These are phyloP conservation scores for Apodemia zela DNA, from an alignment of 2,888 invertebrate genomes.

Conservation along the genomic window DNA sequence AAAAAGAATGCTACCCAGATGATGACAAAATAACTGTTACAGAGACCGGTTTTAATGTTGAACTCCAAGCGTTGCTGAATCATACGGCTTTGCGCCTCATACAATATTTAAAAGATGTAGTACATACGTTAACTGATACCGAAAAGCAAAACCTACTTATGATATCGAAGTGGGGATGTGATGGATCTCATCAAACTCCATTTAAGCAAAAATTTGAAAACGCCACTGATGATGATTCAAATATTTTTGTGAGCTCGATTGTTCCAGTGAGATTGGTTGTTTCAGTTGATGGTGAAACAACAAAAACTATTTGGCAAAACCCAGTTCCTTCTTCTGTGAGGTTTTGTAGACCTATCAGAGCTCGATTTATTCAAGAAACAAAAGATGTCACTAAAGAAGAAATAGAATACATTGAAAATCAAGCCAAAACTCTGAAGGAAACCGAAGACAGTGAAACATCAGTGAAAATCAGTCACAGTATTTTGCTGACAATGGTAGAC, in stretches of 20 bases:
- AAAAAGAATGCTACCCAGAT: neutral
- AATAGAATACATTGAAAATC: slow-evolving; percentile 14
- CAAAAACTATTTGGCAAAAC: neutral
- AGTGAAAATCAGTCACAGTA: slow-evolving; percentile 14
- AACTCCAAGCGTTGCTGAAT: slow-evolving; percentile 15
- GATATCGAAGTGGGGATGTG: slow-evolving; percentile 19
- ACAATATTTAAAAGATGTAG: slow-evolving; percentile 14
- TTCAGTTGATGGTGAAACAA: neutral
- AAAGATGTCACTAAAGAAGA: neutral
- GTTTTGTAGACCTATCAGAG: slow-evolving; percentile 7
- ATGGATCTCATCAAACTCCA: neutral
- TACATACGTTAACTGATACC: slow-evolving; percentile 1
- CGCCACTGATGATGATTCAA: neutral
- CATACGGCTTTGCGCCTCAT: neutral
- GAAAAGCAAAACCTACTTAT: slow-evolving; percentile 11
- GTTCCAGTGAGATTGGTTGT: neutral
- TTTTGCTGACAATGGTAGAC: slow-evolving; percentile 5
- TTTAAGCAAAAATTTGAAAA: neutral
- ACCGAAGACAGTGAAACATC: neutral
- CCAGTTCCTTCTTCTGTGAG: neutral
- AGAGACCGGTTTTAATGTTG: slow-evolving; percentile 14
- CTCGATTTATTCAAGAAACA: slow-evolving; percentile 12
- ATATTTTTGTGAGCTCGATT: neutral
- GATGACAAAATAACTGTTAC: slow-evolving; percentile 11
- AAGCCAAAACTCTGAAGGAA: slow-evolving; percentile 8